phyloP scores from a whole-genome alignment of 2,888 invertebrate genomes.

The Hecatera dysodea region DNA sequence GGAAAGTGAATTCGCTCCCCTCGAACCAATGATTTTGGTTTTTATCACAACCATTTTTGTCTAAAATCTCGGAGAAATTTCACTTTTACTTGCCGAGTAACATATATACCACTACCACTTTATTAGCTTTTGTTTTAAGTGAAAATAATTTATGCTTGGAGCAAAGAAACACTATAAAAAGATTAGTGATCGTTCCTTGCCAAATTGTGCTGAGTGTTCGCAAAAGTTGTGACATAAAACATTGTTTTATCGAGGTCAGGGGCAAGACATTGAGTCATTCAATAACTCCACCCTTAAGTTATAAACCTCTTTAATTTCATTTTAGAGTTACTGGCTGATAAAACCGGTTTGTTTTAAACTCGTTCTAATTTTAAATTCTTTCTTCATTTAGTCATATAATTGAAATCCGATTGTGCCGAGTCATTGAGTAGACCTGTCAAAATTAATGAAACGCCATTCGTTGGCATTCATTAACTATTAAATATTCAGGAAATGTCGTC shows the following conservation, averaged over 20 bases:
- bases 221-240: conserved; percentile 68
- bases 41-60: conserved; percentile 44
- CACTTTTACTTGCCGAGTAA: conserved; percentile 38
- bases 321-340: conserved; percentile 29
- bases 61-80: conserved; percentile 42
- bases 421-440: conserved; percentile 47
- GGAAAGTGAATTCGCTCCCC: conserved; percentile 75
- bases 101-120: conserved; percentile 32
- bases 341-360: conserved; percentile 14
- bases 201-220: conserved; percentile 62
- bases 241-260: conserved; percentile 62
- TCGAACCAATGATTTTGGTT: conserved; percentile 73
- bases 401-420: conserved; percentile 41
- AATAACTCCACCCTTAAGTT: conserved; percentile 52
- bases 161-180: conserved; percentile 56
- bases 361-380: conserved; percentile 36
- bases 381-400: conserved; percentile 52
- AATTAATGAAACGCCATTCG: conserved; percentile 46
- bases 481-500: conserved; percentile 37
- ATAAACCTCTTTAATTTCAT: conserved; percentile 29
- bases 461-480: conserved; percentile 4
- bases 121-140: conserved; percentile 56
- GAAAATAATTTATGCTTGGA: conserved; percentile 46
- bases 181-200: conserved; percentile 58
- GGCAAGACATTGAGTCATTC: conserved; percentile 35